Percentiles rank a stretch among this genome's conserved stretches.
phyloP scores from a whole-genome alignment of 2,888 invertebrate genomes.

The Ectemnius cavifrons region DNA sequence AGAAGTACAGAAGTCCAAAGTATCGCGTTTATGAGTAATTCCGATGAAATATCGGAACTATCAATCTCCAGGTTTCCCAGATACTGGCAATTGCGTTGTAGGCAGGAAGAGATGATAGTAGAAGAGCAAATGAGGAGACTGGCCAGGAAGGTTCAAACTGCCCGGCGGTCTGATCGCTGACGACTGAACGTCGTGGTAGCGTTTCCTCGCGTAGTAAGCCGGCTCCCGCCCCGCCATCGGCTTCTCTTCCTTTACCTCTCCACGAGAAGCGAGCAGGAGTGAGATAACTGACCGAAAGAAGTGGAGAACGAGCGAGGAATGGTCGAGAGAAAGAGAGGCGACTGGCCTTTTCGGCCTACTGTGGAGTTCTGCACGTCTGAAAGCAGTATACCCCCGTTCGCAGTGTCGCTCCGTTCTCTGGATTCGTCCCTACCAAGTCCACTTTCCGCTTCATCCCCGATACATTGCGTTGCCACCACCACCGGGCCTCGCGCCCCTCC shows the following conservation, averaged over 20 bases:
- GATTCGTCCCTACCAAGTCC: conserved; percentile 53
- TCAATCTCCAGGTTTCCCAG: conserved; percentile 25
- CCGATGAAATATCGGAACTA: conserved; percentile 11
- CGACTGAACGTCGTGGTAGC: conserved; percentile 62
- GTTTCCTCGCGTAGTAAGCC: conserved; percentile 62
- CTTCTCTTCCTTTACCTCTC: conserved; percentile 57
- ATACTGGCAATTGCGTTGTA: conserved; percentile 30
- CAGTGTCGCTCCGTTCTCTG: conserved; percentile 57
- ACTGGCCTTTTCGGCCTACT: conserved; percentile 71
- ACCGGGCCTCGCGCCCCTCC: conserved; percentile 38
- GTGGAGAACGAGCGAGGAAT: conserved; percentile 24
- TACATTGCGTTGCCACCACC: conserved; percentile 14
- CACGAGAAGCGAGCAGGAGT: conserved; percentile 51
- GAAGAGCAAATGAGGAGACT: conserved; percentile 52
- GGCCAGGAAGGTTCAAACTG: conserved; percentile 63
- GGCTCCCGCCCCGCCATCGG: conserved; percentile 66
- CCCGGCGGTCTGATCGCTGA: conserved; percentile 67
- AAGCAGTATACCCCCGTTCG: conserved; percentile 61
- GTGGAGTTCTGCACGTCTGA: conserved; percentile 70
- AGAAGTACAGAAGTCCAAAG: too few relatives aligned
- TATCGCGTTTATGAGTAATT: too few relatives aligned
- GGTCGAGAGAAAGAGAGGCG: conserved; percentile 38
- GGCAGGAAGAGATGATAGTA: conserved; percentile 37
- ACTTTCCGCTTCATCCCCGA: conserved; percentile 40
- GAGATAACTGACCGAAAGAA: conserved; percentile 50